These are phyloP conservation scores for Macroteleia sp. DNA, from an alignment of 2,888 invertebrate species.

Conservation along the genomic window DNA sequence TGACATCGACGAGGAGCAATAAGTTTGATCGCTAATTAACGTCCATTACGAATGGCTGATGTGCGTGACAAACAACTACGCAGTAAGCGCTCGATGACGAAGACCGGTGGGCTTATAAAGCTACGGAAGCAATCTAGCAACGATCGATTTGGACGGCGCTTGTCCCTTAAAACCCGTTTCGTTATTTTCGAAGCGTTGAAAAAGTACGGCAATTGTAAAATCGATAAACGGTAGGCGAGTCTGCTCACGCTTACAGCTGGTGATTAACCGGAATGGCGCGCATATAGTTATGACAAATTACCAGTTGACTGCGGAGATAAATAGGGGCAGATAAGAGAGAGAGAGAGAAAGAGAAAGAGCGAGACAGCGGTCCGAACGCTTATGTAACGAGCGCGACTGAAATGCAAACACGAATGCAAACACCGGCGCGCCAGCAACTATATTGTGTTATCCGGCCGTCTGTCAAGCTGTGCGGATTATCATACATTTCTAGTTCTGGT, in stretches of 20 bases:
- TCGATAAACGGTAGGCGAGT: slow-evolving; percentile 12
- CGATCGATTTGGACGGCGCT: slow-evolving; percentile 36
- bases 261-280: slow-evolving; percentile 44
- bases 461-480: slow-evolving; percentile 51
- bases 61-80: slow-evolving; percentile 23
- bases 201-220: slow-evolving; percentile 35
- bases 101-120: slow-evolving; percentile 10
- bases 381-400: slow-evolving; percentile 32
- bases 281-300: slow-evolving; percentile 51
- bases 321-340: slow-evolving; percentile 26
- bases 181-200: slow-evolving; percentile 27
- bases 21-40: slow-evolving; percentile 12
- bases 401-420: slow-evolving; percentile 21
- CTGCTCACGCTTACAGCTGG: slow-evolving; percentile 41
- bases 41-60: slow-evolving; percentile 7
- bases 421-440: slow-evolving; percentile 39
- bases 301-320: slow-evolving; percentile 54
- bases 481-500: slow-evolving; percentile 63
- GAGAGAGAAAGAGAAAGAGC: slow-evolving; percentile 17
- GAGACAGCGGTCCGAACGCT: no score
- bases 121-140: slow-evolving; percentile 41
- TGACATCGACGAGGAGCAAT: not conserved
- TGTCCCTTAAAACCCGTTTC: slow-evolving; percentile 33
- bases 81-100: slow-evolving; percentile 3
- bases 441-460: slow-evolving; percentile 49